These are phyloP conservation scores for Conus canariensis DNA, from an alignment of 2,888 invertebrate genomes.

Conservation along the genomic window DNA sequence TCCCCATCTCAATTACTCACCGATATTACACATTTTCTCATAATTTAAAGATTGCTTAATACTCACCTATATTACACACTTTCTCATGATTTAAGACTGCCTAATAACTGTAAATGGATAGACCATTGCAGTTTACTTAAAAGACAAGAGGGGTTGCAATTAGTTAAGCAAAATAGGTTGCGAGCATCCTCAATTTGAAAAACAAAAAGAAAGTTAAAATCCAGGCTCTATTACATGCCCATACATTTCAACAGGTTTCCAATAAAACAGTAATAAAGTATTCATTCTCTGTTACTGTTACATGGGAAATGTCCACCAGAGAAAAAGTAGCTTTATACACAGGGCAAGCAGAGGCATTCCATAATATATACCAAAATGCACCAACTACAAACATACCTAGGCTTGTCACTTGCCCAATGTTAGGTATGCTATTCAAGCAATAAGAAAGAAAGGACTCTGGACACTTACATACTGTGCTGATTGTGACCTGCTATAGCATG, in stretches of 20 bases:
- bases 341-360: conserved; percentile 17
- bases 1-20: too few relatives aligned
- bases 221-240: background rate
- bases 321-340: background rate
- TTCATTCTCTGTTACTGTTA: conserved; percentile 1
- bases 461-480: background rate
- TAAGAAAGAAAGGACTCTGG: background rate
- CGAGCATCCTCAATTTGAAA: background rate
- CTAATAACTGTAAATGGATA: too few relatives aligned
- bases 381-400: background rate
- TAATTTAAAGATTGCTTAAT: too few relatives aligned
- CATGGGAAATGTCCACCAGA: background rate
- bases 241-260: background rate
- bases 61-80: too few relatives aligned
- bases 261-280: background rate
- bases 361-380: conserved; percentile 12
- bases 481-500: background rate
- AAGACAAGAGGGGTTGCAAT: conserved; percentile 10
- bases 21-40: too few relatives aligned
- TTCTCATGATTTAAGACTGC: too few relatives aligned
- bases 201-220: background rate
- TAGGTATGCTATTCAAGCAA: background rate
- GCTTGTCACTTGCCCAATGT: background rate
- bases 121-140: too few relatives aligned
- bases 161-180: background rate